These are phyloP conservation scores for Cordilura impudica DNA, from an alignment of 2,888 invertebrate species.

Conservation along the genomic window DNA sequence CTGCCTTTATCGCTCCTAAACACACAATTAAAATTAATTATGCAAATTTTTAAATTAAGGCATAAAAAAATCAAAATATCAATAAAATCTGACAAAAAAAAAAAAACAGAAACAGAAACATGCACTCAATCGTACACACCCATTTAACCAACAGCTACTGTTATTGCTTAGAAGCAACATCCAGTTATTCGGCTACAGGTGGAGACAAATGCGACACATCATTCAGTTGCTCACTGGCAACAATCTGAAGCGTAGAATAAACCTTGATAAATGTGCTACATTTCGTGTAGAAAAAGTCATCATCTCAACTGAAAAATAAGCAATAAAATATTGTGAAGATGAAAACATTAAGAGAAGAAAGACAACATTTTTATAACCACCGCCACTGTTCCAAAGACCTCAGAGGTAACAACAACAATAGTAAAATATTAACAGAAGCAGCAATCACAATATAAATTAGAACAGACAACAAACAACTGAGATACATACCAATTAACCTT, in stretches of 20 bases:
- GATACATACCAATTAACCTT: conserved; percentile 65
- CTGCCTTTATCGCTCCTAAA: conserved; percentile 28
- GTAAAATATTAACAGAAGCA: not conserved
- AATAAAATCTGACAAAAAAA: conserved; percentile 2
- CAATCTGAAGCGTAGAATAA: not conserved
- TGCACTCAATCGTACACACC: conserved; percentile 20
- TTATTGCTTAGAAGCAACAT: not conserved
- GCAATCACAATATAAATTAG: conserved; percentile 70
- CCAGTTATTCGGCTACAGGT: not conserved
- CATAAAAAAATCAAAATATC: conserved; percentile 16
- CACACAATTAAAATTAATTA: conserved; percentile 72
- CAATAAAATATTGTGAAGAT: too few species aligned
- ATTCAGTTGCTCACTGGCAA: not conserved
- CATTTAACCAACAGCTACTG: conserved; percentile 38
- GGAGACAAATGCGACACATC: not conserved
- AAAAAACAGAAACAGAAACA: not conserved
- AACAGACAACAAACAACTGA: conserved; percentile 65
- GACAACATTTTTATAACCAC: too few species aligned
- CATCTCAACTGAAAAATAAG: too few species aligned
- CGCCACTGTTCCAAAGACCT: not conserved
- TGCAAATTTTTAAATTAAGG: conserved; percentile 67
- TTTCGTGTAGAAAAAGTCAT: too few species aligned
- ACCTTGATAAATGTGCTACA: not conserved
- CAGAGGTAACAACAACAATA: not conserved
- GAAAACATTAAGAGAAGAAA: too few species aligned